Percentiles rank a stretch among this genome's conserved stretches.
Conservation (phyloP, 2,888 invertebrate species). For the Dioctria rufipes region DNA sequence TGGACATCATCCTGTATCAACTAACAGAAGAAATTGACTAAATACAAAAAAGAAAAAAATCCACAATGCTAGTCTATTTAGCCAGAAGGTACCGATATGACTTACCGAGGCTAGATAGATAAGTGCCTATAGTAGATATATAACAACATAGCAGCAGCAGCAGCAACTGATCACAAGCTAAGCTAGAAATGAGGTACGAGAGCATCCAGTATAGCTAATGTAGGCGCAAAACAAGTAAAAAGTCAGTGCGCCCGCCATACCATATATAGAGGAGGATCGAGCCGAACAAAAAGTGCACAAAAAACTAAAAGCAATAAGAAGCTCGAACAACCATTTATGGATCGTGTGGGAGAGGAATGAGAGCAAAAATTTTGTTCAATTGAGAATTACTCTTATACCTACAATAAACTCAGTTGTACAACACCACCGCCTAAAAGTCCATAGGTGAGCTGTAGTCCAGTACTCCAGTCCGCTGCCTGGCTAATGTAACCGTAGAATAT, state of each 20-base stretch:
- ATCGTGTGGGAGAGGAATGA: constrained; percentile 45
- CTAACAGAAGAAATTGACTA: constrained; percentile 39
- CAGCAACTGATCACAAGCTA: constrained; percentile 28
- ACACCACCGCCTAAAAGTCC: no score
- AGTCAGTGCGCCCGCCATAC: constrained; percentile 16
- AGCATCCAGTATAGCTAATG: constrained; percentile 25
- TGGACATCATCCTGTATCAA: constrained; percentile 47
- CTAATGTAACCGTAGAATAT: background rate
- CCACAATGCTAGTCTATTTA: constrained; percentile 37
- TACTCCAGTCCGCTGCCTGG: constrained; percentile 10
- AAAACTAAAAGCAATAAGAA: constrained; percentile 27
- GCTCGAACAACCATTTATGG: background rate
- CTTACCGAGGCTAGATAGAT: constrained; percentile 19
- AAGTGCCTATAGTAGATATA: constrained; percentile 39
- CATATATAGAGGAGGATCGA: constrained; percentile 35
- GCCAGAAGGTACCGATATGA: constrained; percentile 25
- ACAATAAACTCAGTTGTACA: no score
- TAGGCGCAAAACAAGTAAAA: constrained; percentile 34
- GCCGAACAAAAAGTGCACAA: background rate
- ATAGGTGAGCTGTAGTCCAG: background rate
- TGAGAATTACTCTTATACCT: constrained; percentile 34
- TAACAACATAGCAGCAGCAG: background rate
- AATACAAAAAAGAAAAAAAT: constrained; percentile 30
- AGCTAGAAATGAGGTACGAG: constrained; percentile 44
- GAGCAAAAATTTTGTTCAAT: constrained; percentile 37